phyloP scores from a whole-genome alignment of 2,113 vertebrate genomes.

The Aspiorhynchus laticeps region DNA sequence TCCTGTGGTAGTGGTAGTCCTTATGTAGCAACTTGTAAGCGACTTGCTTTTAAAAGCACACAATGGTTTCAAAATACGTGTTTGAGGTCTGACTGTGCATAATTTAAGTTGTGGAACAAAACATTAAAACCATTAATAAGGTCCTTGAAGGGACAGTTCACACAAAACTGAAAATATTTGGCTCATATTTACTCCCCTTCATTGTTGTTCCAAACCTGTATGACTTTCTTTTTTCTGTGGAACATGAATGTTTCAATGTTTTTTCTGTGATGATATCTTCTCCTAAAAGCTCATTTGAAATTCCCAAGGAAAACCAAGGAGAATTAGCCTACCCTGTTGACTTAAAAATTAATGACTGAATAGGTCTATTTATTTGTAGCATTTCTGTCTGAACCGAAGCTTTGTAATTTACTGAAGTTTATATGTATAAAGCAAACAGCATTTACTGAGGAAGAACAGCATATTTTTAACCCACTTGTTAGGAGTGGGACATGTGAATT shows the following conservation, averaged over 20 bases:
- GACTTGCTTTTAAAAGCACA: background rate
- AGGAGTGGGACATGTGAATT: slow-evolving; percentile 39
- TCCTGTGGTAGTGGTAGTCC: background rate
- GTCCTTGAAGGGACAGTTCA: background rate
- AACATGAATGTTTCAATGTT: background rate
- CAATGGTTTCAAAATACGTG: background rate
- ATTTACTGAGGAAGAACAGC: slow-evolving; percentile 1
- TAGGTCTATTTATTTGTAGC: background rate
- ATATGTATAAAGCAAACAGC: background rate
- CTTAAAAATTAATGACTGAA: background rate
- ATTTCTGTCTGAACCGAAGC: background rate
- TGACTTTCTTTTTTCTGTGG: background rate
- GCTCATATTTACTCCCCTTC: background rate
- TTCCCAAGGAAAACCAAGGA: background rate
- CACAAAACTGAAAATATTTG: background rate
- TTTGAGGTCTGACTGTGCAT: background rate
- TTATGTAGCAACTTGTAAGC: background rate
- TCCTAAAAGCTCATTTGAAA: background rate
- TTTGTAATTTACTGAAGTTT: background rate
- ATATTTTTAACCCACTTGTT: background rate
- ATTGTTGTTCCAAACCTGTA: background rate
- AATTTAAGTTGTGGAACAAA: background rate
- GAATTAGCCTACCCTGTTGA: background rate
- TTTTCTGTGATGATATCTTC: background rate
- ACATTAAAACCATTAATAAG: background rate